Base-by-base conservation (phyloP, 2,888 invertebrate species). In the Drosophila buzzatii region DNA sequence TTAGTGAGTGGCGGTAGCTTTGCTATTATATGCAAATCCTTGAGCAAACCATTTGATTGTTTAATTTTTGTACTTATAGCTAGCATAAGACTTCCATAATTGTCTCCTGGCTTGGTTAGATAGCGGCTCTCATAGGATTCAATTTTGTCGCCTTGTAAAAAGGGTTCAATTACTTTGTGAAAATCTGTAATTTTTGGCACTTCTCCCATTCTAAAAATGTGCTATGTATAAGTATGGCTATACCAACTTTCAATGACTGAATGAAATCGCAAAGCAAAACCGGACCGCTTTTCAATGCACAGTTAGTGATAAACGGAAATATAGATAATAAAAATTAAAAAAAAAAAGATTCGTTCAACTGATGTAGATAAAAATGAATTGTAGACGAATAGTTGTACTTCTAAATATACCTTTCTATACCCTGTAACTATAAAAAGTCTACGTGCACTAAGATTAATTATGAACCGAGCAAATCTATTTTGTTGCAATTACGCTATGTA, bases 41-140 rank as follows among this genome's bases (percentile, higher is more conserved):
- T 92, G 8, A 73, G 63, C 10, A 33, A 59, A 0, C 85, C 91
- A 67, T 89, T 67, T 0, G 74, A 2, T n/a, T 83, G 85, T 31
- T 86, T 86, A 12, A 94, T 78, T 67, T 90, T 92, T 1, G 93
- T 91, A 33, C 78, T 77, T 4, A 93, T 81, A 1, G 93, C 92
- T 0, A 95, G 81, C 92, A 95, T 95, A 0, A 94, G 92, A 77
- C 95, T 95, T 3, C 95, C 95, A 84, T 95, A 95, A 85, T 95
- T 95, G 80, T 95, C 95, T 1, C 95, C 95, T 0, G 94, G 93
- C 20, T 93, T 93, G 12, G 94, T 94, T n/a, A 94, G 87, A 70
- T 91, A 91, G 18, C 91, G 91, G 12, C 91, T 92, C 18, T 90
- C 87, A 68, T 94, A 93, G 1, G 93, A 91, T 2, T 93, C 63